phyloP scores from a whole-genome alignment of 2,888 invertebrate species.

The Drosophila nigricruria region DNA sequence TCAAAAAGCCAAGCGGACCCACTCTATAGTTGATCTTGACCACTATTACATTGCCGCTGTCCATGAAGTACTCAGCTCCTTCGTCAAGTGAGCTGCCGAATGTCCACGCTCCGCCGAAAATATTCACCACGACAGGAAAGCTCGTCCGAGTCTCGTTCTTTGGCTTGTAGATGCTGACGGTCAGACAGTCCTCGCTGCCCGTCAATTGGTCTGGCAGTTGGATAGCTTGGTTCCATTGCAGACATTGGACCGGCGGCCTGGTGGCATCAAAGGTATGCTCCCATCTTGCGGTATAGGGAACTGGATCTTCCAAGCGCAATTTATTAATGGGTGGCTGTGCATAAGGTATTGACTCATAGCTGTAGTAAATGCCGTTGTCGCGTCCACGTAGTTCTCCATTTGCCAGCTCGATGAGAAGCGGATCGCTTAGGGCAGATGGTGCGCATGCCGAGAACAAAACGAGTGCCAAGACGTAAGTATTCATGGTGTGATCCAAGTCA shows the following conservation, averaged over 20 bases:
- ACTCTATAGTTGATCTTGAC: constrained; percentile 90
- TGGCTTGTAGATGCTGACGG: constrained; percentile 88
- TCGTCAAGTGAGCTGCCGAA: constrained; percentile 86
- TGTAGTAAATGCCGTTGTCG: constrained; percentile 85
- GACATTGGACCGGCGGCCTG: constrained; percentile 87
- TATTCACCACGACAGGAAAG: constrained; percentile 89
- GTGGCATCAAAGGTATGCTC: constrained; percentile 86
- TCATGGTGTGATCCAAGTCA: not conserved
- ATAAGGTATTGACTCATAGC: constrained; percentile 89
- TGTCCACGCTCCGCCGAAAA: constrained; percentile 91
- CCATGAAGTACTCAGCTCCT: constrained; percentile 88
- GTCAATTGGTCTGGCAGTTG: constrained; percentile 63
- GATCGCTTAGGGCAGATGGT: constrained; percentile 14
- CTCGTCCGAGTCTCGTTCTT: constrained; percentile 32
- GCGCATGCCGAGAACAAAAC: not conserved
- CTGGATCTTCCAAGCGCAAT: constrained; percentile 87
- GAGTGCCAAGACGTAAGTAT: not conserved
- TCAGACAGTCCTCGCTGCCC: constrained; percentile 90
- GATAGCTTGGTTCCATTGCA: constrained; percentile 87
- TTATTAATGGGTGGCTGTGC: constrained; percentile 88
- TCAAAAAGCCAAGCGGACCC: constrained; percentile 91
- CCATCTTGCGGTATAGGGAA: constrained; percentile 67
- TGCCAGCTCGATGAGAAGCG: constrained; percentile 59
- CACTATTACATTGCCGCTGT: constrained; percentile 87
- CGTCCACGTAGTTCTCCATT: constrained; percentile 77